Evolutionary conservation across 2,797 vertebrate genomes (phyloP).

Genomic region (Pseudochaenichthys georgianus): DNA sequence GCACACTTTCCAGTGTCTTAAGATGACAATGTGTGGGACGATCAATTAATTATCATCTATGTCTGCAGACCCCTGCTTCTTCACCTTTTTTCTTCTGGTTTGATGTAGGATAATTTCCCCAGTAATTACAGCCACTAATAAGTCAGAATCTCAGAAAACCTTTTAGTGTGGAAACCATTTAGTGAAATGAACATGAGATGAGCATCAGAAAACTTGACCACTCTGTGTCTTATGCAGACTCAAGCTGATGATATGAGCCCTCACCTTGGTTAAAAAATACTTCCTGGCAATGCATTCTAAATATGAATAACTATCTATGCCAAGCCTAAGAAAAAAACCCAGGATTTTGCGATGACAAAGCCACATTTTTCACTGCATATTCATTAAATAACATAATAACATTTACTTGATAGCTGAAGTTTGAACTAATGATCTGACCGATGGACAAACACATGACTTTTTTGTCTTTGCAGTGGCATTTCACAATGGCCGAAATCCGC

Average conservation of each 20-base stretch:
- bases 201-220: no score
- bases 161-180: background rate
- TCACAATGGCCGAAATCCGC: slow-evolving; percentile 42
- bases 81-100: no score
- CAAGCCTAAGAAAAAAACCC: background rate
- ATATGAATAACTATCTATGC: background rate
- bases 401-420: background rate
- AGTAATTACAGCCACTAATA: no score
- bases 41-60: no score
- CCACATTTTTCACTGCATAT: background rate
- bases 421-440: background rate
- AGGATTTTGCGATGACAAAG: background rate
- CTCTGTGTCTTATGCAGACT: background rate
- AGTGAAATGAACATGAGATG: background rate
- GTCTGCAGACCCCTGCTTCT: no score
- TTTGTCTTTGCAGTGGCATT: slow-evolving; percentile 71
- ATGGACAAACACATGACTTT: background rate
- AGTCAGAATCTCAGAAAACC: background rate
- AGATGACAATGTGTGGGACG: background rate
- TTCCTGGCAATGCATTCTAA: background rate
- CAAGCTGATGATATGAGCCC: background rate
- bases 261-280: background rate
- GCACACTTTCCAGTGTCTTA: background rate
- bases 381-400: background rate
- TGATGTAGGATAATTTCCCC: no score